These are phyloP conservation scores for Delia radicum DNA, from an alignment of 1,140 invertebrate species.

Conservation along the genomic window DNA sequence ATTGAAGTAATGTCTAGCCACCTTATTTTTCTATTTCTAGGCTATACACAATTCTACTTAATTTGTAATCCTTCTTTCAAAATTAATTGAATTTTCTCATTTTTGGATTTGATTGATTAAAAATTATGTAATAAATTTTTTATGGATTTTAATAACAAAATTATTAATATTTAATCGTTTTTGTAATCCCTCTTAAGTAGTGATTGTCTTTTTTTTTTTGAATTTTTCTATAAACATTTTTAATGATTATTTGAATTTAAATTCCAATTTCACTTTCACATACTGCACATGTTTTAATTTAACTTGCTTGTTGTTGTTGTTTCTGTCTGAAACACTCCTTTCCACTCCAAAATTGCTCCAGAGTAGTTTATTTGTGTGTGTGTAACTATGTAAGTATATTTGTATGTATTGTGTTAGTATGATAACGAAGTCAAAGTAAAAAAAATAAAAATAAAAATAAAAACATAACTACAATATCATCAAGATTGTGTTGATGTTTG, in stretches of 20 bases:
- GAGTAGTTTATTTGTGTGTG: background rate
- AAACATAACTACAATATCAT: background rate
- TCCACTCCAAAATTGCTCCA: background rate
- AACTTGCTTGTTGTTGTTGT: slow-evolving; percentile 29
- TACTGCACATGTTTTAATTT: slow-evolving; percentile 18
- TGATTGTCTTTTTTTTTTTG: background rate
- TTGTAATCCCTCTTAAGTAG: background rate
- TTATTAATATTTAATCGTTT: too few species aligned
- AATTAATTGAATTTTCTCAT: too few species aligned
- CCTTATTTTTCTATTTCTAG: too few species aligned
- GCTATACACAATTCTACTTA: too few species aligned
- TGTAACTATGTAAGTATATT: background rate
- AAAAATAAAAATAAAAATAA: background rate
- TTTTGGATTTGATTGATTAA: too few species aligned
- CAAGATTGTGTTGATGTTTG: background rate
- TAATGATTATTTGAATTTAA: slow-evolving; percentile 6
- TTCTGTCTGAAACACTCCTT: slow-evolving; percentile 21
- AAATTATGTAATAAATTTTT: too few species aligned
- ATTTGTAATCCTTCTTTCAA: too few species aligned
- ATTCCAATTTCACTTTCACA: slow-evolving; percentile 32
- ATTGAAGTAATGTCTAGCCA: too few species aligned
- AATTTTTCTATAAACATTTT: background rate
- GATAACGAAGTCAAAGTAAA: background rate
- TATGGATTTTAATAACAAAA: too few species aligned
- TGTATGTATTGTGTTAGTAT: background rate